Conservation (phyloP, 2,113 vertebrate species). For the Egretta garzetta region DNA sequence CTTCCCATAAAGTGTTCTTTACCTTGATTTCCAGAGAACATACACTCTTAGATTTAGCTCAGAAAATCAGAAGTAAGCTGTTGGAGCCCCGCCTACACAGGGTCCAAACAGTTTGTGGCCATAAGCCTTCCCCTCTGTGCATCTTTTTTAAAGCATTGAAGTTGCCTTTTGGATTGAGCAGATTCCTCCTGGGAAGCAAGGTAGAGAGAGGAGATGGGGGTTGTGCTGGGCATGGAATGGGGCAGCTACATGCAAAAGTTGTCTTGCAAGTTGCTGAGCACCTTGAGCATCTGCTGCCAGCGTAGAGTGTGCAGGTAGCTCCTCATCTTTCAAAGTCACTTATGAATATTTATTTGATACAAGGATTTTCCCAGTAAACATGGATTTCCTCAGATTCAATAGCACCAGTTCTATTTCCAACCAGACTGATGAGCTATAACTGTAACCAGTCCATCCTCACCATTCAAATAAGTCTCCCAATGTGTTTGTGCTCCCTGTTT, state of each 20-base stretch:
- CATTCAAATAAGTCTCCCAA: background rate
- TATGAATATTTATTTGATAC: background rate
- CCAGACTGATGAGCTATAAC: accelerated
- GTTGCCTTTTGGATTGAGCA: background rate
- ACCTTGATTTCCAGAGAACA: background rate
- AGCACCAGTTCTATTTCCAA: background rate
- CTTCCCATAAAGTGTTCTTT: background rate
- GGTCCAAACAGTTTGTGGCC: background rate
- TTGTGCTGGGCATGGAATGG: background rate
- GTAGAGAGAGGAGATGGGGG: accelerated
- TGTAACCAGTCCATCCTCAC: background rate
- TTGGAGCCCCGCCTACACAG: background rate
- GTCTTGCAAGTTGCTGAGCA: background rate
- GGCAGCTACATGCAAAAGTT: background rate
- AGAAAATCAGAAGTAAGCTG: background rate
- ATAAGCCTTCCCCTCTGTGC: accelerated
- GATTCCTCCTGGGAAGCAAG: accelerated
- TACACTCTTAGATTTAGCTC: background rate
- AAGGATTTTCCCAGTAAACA: background rate
- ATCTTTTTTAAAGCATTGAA: background rate
- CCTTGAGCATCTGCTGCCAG: background rate
- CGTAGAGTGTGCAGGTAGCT: background rate
- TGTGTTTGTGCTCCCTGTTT: background rate
- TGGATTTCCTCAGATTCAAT: background rate
- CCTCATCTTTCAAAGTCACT: background rate